Base-by-base conservation (phyloP, 2,113 vertebrate species). In the Hirundichthys speculiger region DNA sequence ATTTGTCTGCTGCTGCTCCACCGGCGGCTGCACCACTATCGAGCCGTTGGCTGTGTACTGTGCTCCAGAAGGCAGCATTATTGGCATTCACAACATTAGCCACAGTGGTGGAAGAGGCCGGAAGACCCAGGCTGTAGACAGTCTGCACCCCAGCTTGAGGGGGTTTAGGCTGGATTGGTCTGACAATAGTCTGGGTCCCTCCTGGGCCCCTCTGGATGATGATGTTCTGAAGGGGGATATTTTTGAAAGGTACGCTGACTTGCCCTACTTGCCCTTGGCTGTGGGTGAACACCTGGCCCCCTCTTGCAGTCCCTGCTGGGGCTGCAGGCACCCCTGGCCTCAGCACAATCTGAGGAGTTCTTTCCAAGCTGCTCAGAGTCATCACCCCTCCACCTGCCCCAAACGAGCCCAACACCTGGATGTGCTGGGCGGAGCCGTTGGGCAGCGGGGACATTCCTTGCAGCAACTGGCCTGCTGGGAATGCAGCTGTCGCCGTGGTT, bases 141-240 rank as follows among this genome's bases (percentile, higher is more conserved):
- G 93, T 94, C 83, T 98, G 97, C 84, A 95, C 92, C 58, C 94
- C 94, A 73, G 94, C 90, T 71, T 95, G 95, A 70, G 96, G 72
- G 68, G 96, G 95, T 89, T 98, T 99, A 72, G 98, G 98, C 90
- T 99, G 98, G 83, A 99, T 98, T 82, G 96, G 90, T 93, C 94
- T 93, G 5, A 93, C 84, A 19, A 93, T 72, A 39, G 92, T 83
- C 85, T 94, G 93, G 48, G 91, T 77, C 41, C 94, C 93, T 53
- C 94, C 93, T 14, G 95, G 95, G 60, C 96, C 95, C 86, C 97
- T 95, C 56, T 99, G 98, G 82, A 99, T 96, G 75, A 99, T 99
- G 84, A 99, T 96, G 81, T 99, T 99, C 87, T 99, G 98, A 73
- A 99, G 93, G 54, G 96, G 96, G 80, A 98, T 93, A 2, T 96